Base-by-base conservation (phyloP, 2,797 vertebrate genomes). In the Micromesistius poutassou region DNA sequence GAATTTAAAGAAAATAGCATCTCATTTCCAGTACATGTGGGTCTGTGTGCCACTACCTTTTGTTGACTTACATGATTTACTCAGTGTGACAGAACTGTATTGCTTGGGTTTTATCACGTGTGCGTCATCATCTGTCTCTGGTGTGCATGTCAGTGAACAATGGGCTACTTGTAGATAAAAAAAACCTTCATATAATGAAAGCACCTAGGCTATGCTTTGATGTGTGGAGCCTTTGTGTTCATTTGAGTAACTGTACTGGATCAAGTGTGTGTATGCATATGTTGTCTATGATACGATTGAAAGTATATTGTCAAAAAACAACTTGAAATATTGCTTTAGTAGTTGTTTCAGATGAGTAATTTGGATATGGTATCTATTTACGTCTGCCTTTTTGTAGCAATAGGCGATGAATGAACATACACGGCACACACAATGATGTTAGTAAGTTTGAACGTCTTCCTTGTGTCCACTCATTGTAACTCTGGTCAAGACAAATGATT, bases 181-280 rank as follows among this genome's bases (percentile, higher is more conserved):
- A 87, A 86, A 85, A 28, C 85, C 79, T 85, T 80, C 82, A 81
- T 74, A 83, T 82, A 82, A 87, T 89, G 80, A 88, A 88, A 87
- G 86, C 82, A 83, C 79, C 25, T 19, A 74, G 75, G 78, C 66
- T 8, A n/a, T 40, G 70, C 85, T 90, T 90, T 91, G 86, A 90
- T 92, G 86, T 84, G 66, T 40, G 71, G 50, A 85, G 83, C 80
- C 75, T 84, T 84, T 46, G 38, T 46, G 16, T 31, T 50, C 6
- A 50, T 50, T 31, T 50, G 38, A 30, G 5, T 46, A 25, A 30
- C 16, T 22, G 42, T 62, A 28, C 16, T 16, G 42, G 71, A 73
- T 36, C 4, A 2, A 4, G 19, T n/a, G 36, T 36, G 42, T 5
- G 6, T 19, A 14, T 7, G 72, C n/a, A 36, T 19, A 42, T 8